These are phyloP conservation scores for Rhamnusium bicolor DNA, from an alignment of 2,888 invertebrate genomes.

Conservation along the genomic window DNA sequence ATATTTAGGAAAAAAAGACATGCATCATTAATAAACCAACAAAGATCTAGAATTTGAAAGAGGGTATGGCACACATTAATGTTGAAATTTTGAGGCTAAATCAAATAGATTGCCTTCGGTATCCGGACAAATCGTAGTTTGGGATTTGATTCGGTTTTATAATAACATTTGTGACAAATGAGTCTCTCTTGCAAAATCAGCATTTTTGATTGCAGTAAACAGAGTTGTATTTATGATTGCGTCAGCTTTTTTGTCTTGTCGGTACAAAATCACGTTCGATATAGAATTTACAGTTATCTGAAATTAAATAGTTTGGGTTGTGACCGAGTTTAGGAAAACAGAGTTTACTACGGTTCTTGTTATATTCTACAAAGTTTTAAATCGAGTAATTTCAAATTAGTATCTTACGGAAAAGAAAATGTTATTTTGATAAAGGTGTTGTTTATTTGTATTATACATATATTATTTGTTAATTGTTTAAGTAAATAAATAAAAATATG, in stretches of 20 bases:
- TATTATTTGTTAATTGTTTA: too few species aligned
- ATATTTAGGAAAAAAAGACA: background rate
- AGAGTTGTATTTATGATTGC: constrained; percentile 26
- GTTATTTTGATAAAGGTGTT: too few species aligned
- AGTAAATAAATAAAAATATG: too few species aligned
- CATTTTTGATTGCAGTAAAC: constrained; percentile 44
- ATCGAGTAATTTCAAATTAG: background rate
- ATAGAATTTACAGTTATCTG: constrained; percentile 1
- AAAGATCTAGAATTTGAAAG: constrained; percentile 4
- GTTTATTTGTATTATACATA: too few species aligned
- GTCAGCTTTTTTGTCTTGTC: constrained; percentile 18
- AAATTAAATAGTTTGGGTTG: constrained; percentile 9
- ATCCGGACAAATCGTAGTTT: constrained; percentile 27
- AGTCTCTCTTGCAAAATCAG: constrained; percentile 32
- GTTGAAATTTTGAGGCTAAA: constrained; percentile 32
- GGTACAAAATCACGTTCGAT: background rate
- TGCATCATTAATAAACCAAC: constrained; percentile 1
- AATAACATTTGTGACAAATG: constrained; percentile 42
- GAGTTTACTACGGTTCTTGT: background rate
- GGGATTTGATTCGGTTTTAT: constrained; percentile 36
- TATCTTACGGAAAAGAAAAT: background rate
- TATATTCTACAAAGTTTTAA: background rate
- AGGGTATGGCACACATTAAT: constrained; percentile 8
- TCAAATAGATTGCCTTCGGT: constrained; percentile 34
- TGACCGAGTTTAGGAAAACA: background rate